Conservation (phyloP, 1,140 invertebrate genomes). For the Psix sp. region DNA sequence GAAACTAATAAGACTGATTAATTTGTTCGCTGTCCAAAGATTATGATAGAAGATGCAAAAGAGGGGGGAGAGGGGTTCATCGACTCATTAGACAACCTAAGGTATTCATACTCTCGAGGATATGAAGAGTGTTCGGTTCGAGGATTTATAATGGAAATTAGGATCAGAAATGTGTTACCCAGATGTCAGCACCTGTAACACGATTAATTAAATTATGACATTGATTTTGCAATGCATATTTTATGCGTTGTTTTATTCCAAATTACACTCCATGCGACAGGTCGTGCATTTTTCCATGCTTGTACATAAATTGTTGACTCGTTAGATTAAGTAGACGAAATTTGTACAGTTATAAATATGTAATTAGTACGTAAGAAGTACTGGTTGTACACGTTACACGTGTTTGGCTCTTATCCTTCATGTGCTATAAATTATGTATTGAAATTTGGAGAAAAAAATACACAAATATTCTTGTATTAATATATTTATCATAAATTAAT, state of each 20-base stretch:
- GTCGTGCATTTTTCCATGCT: neutral
- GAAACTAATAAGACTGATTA: conserved; percentile 41
- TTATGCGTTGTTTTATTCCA: too few species aligned
- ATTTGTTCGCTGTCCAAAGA: conserved; percentile 25
- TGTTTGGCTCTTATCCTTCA: too few species aligned
- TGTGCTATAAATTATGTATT: too few species aligned
- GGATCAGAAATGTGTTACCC: too few species aligned
- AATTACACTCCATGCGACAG: neutral
- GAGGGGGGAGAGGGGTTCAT: conserved; percentile 7
- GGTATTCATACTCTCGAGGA: conserved; percentile 4
- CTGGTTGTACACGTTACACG: neutral
- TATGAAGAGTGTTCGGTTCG: too few species aligned
- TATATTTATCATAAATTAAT: conserved; percentile 4
- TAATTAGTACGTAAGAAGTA: neutral
- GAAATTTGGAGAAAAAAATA: neutral
- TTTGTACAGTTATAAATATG: conserved; percentile 9
- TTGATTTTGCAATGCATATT: too few species aligned
- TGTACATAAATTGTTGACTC: conserved; percentile 4
- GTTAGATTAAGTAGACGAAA: neutral
- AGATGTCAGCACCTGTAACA: too few species aligned
- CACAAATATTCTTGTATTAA: neutral
- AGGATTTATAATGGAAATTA: too few species aligned
- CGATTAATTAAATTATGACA: too few species aligned
- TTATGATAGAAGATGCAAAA: neutral
- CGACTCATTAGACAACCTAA: conserved; percentile 14